phyloP scores from a whole-genome alignment of 64 coral and sea anemone genomes.

The Orbicella faveolata region DNA sequence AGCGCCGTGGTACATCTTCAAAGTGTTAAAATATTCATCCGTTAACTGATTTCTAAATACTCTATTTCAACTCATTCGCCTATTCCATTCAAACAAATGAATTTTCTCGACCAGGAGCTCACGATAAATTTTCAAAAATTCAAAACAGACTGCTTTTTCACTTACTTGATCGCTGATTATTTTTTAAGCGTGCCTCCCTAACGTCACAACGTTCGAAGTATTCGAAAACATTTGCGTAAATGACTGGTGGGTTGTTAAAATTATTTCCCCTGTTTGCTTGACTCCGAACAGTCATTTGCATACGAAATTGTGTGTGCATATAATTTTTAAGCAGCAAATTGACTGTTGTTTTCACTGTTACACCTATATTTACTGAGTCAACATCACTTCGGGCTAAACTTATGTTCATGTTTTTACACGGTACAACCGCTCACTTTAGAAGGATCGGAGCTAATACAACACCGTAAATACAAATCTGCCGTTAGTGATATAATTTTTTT shows the following conservation, averaged over 20 bases:
- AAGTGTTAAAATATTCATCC: constrained; percentile 5
- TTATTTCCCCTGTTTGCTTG: background rate
- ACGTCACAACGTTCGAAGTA: no score
- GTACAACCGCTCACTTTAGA: no score
- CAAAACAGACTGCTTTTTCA: no score
- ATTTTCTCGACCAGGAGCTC: background rate
- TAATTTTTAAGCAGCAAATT: background rate
- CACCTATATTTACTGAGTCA: background rate
- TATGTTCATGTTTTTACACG: background rate
- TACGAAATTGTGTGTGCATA: background rate
- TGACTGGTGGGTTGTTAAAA: background rate
- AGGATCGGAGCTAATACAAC: no score
- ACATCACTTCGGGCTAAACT: background rate
- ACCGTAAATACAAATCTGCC: no score
- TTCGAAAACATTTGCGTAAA: background rate
- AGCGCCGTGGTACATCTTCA: background rate
- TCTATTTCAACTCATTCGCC: background rate
- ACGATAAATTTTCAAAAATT: no score
- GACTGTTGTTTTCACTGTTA: background rate
- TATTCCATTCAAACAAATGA: background rate
- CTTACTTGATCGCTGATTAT: no score
- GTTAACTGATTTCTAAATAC: background rate
- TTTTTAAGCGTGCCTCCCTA: no score
- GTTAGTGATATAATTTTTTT: no score
- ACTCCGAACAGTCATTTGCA: constrained; percentile 1